phyloP scores from a whole-genome alignment of 2,113 vertebrate species.

The Plecotus auritus region DNA sequence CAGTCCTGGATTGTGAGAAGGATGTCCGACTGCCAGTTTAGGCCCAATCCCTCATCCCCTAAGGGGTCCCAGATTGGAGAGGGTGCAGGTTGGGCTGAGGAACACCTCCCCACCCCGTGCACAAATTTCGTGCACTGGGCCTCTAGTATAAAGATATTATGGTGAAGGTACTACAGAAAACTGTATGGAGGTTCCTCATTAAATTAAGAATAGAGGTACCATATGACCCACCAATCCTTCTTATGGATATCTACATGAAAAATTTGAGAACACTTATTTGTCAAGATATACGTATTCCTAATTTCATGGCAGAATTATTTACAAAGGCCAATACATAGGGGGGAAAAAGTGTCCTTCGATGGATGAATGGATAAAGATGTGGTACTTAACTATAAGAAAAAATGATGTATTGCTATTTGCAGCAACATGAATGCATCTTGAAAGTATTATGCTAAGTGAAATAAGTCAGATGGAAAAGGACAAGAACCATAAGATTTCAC shows the following conservation, averaged over 20 bases:
- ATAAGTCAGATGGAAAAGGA: no score
- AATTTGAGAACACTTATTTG: not conserved
- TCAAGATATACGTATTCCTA: not conserved
- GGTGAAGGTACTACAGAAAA: not conserved
- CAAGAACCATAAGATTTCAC: no score
- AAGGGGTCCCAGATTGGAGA: no score
- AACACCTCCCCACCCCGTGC: no score
- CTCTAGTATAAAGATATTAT: not conserved
- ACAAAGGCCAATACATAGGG: not conserved
- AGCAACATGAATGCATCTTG: not conserved
- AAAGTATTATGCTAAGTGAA: not conserved
- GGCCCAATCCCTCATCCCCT: no score
- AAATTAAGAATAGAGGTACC: not conserved
- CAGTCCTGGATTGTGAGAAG: no score
- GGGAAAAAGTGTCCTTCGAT: not conserved
- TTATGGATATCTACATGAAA: not conserved
- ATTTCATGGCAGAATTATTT: not conserved
- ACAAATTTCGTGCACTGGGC: no score
- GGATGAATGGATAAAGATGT: not conserved
- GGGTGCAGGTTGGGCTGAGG: no score
- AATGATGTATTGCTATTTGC: not conserved
- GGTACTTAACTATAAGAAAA: not conserved
- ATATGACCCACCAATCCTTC: not conserved
- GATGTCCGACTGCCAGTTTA: no score
- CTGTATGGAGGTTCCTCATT: not conserved